Evolutionary conservation across 2,888 invertebrate genomes (phyloP), one percentile per base, ranked within the genome.

Genomic region (Erebia aethiops): DNA sequence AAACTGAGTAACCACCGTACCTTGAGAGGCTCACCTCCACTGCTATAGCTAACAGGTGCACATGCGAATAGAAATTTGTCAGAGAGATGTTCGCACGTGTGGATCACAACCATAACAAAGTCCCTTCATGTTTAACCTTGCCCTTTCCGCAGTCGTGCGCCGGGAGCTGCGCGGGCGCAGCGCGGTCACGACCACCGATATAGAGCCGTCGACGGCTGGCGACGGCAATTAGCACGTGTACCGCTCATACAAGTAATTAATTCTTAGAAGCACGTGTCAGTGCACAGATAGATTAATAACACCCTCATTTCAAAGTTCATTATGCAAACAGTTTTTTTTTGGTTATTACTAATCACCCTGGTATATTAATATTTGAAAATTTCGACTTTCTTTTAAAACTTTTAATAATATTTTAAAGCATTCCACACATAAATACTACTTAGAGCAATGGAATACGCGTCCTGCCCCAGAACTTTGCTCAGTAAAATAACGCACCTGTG

Each of bases 141-240:
- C 58, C 58, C 58, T 51, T 58, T 67, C n/a, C n/a, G 2, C 35
- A 52, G 21, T 64, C 64, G 64, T 64, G 64, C 52, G 56, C 56
- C 52, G 54, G 54, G 21, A 2, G 11, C 46, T 8, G 18, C n/a
- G 57, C 46, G 18, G 65, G 63, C 16, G 67, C 66, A 57, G 49
- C 46, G 62, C 70, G 71, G 76, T 77, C 77, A 77, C 77, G 77
- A 77, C 68, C 64, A 21, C 68, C 65, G 72, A 73, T 75, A 73
- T 75, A 74, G 71, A 77, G 77, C 69, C 72, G 71, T 75, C 71
- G 49, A 41, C 52, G 60, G 11, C 62, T 68, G 41, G 21, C 52
- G 60, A 18, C 62, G 66, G 71, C 75, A 74, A 76, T 77, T 76
- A 77, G 76, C 72, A 71, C 73, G 70, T 67, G 69, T 69, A 67